Percentiles rank a stretch among this genome's conserved stretches.
phyloP scores from a whole-genome alignment of 2,113 vertebrate genomes.

The Sinosuthora webbiana region DNA sequence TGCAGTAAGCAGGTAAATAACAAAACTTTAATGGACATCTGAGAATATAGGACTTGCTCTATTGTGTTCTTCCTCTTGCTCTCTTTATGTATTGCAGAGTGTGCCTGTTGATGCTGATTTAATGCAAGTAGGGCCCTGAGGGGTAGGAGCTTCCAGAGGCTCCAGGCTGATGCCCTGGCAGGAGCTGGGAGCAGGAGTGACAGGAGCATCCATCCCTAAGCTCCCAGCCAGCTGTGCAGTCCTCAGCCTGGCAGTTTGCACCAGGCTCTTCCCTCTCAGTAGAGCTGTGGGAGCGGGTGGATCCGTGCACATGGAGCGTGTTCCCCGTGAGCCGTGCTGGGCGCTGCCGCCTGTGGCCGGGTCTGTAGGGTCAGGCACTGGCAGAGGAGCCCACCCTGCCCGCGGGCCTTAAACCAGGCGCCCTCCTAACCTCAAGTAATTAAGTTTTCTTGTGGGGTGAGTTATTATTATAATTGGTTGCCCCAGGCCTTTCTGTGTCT shows the following conservation, averaged over 20 bases:
- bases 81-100: not conserved
- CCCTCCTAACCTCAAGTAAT: conserved; percentile 43
- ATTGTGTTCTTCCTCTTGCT: not conserved
- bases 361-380: not conserved
- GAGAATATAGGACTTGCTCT: not conserved
- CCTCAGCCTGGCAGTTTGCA: not conserved
- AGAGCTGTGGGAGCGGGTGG: not conserved
- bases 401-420: accelerated
- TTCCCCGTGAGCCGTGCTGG: accelerated
- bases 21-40: not conserved
- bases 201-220: not conserved
- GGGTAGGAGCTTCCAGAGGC: not conserved
- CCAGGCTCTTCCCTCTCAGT: not conserved
- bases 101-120: not conserved
- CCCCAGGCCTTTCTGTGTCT: not conserved
- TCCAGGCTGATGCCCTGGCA: not conserved
- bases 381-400: not conserved
- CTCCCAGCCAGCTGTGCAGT: accelerated
- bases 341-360: accelerated
- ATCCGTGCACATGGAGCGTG: accelerated
- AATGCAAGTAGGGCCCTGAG: not conserved
- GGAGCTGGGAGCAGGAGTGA: not conserved
- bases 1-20: conserved; percentile 4
- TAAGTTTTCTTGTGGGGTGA: conserved; percentile 26
- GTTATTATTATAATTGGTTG: conserved; percentile 4